Conservation (phyloP, 2,113 vertebrate species). For the Aegithalos caudatus region DNA sequence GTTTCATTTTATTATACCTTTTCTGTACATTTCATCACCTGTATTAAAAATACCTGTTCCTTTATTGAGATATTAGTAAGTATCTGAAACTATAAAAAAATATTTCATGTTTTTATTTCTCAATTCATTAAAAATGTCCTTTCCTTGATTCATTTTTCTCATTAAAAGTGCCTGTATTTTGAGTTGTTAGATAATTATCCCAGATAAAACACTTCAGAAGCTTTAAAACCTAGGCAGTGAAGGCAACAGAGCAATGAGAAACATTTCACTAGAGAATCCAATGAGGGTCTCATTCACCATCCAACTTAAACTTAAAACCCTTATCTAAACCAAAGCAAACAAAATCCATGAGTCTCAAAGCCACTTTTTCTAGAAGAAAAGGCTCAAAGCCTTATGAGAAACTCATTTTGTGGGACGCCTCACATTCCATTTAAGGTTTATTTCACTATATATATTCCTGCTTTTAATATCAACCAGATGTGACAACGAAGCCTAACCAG, state of each 20-base stretch:
- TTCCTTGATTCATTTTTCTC: neutral
- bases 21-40: neutral
- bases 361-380: slow-evolving; percentile 38
- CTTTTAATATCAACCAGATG: slow-evolving; percentile 77
- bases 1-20: neutral
- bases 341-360: slow-evolving; percentile 60
- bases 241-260: neutral
- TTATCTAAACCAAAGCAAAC: slow-evolving; percentile 63
- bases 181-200: neutral
- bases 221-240: neutral
- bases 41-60: neutral
- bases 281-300: neutral
- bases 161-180: neutral
- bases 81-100: neutral
- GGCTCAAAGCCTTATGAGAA: slow-evolving; percentile 53
- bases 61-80: neutral
- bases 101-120: neutral
- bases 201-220: neutral
- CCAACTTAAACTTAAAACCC: slow-evolving; percentile 5
- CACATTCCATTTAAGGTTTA: slow-evolving; percentile 73
- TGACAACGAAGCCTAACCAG: slow-evolving; percentile 52
- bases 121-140: neutral
- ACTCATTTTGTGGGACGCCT: slow-evolving; percentile 66
- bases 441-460: slow-evolving; percentile 57
- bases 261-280: neutral